These are phyloP conservation scores for Paradoxurus hermaphroditus DNA, from an alignment of 2,113 vertebrate genomes.

Conservation along the genomic window DNA sequence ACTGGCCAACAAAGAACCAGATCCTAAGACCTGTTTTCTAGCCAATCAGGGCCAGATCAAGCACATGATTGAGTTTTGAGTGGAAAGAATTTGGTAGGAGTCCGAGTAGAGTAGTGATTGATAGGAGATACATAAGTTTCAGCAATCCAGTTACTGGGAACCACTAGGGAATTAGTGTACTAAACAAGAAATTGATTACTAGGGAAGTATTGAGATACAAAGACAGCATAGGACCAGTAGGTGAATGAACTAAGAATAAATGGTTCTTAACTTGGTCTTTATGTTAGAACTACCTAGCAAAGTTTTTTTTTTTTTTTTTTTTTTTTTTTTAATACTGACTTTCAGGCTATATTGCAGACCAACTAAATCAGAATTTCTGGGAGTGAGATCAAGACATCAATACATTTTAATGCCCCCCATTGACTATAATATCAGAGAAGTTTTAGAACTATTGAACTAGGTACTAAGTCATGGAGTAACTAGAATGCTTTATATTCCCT, in stretches of 20 bases:
- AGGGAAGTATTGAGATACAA: background rate
- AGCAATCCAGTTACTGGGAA: background rate
- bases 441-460: background rate
- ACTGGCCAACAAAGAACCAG: background rate
- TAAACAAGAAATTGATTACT: slow-evolving; percentile 5
- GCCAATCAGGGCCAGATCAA: background rate
- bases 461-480: background rate
- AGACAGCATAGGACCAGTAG: background rate
- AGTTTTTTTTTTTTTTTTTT: no score
- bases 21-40: background rate
- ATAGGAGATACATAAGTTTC: background rate
- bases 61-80: background rate
- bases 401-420: background rate
- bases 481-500: background rate
- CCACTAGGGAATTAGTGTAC: background rate
- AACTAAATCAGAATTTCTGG: background rate
- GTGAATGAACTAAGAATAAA: background rate
- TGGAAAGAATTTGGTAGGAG: background rate
- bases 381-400: background rate
- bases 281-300: background rate
- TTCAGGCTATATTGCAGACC: background rate
- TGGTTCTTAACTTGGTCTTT: background rate
- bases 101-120: background rate
- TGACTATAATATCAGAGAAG: background rate
- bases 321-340: no score